These are phyloP conservation scores for Eretmocerus hayati DNA, from an alignment of 2,888 invertebrate genomes.

Conservation along the genomic window DNA sequence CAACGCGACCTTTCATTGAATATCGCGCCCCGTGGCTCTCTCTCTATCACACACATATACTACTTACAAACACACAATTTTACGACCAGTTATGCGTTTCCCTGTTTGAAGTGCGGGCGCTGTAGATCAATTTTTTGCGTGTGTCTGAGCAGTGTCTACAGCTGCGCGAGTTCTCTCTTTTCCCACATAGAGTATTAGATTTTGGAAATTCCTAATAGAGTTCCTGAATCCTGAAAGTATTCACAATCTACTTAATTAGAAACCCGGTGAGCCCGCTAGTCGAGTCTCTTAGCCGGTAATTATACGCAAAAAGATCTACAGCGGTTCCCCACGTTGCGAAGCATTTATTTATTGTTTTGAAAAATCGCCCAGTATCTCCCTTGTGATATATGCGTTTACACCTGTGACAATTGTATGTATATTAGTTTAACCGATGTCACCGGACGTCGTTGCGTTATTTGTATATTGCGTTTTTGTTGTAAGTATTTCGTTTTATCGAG, in stretches of 20 bases:
- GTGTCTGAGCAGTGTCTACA: too few species aligned
- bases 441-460: slow-evolving; percentile 13
- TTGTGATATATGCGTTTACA: slow-evolving; percentile 29
- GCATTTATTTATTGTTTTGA: slow-evolving; percentile 22
- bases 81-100: too few species aligned
- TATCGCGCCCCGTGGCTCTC: slow-evolving; percentile 13
- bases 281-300: too few species aligned
- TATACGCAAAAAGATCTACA: slow-evolving; percentile 6
- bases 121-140: too few species aligned
- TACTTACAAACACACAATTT: too few species aligned
- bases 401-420: slow-evolving; percentile 8
- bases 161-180: too few species aligned
- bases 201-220: too few species aligned
- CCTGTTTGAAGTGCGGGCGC: too few species aligned
- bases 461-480: slow-evolving; percentile 16
- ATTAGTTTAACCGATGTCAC: slow-evolving; percentile 7
- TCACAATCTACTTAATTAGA: too few species aligned
- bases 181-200: too few species aligned
- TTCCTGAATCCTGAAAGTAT: too few species aligned
- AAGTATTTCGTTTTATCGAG: neutral
- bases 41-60: slow-evolving; percentile 7
- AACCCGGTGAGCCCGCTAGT: too few species aligned
- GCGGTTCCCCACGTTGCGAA: slow-evolving; percentile 5
- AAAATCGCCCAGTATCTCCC: slow-evolving; percentile 35
- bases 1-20: slow-evolving; percentile 43